Percentiles rank a stretch among this genome's conserved stretches.
Evolutionary conservation across 1,140 invertebrate species (phyloP).

Genomic region (Leptonema lineaticorne): DNA sequence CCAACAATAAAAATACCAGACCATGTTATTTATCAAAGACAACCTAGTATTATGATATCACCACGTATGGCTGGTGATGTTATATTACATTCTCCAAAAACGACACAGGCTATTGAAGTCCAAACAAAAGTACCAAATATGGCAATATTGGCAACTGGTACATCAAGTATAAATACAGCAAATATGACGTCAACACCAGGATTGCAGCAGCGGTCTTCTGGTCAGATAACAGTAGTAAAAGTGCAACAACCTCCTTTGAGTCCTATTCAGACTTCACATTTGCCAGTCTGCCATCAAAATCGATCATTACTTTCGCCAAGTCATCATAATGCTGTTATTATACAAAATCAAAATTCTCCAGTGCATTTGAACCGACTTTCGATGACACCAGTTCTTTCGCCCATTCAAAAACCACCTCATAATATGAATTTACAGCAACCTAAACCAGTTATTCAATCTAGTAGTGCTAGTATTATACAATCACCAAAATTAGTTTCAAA

Average conservation of each 20-base stretch:
- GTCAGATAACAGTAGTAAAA: conserved; percentile 54
- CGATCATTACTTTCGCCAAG: conserved; percentile 54
- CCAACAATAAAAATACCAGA: conserved; percentile 63
- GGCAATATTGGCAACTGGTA: conserved; percentile 49
- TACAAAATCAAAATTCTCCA: conserved; percentile 50
- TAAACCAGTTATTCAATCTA: conserved; percentile 41
- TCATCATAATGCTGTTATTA: conserved; percentile 51
- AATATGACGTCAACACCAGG: conserved; percentile 46
- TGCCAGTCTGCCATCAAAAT: conserved; percentile 46
- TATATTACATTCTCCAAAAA: conserved; percentile 51
- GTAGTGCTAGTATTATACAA: conserved; percentile 44
- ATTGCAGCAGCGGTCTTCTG: conserved; percentile 51
- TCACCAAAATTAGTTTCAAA: conserved; percentile 46
- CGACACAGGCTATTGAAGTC: conserved; percentile 46
- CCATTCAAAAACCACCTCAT: conserved; percentile 56
- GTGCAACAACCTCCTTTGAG: conserved; percentile 56
- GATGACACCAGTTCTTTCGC: conserved; percentile 57
- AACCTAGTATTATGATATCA: conserved; percentile 55
- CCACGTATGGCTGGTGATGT: conserved; percentile 50
- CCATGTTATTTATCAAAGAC: conserved; percentile 58
- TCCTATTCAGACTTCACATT: conserved; percentile 51
- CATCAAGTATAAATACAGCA: conserved; percentile 47
- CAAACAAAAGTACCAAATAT: conserved; percentile 50
- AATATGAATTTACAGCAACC: conserved; percentile 54
- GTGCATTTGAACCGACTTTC: conserved; percentile 55